Percentiles rank a stretch among this genome's conserved stretches.
Conservation (phyloP, 2,797 vertebrate species). For the Neosilurus mollespiculum region DNA sequence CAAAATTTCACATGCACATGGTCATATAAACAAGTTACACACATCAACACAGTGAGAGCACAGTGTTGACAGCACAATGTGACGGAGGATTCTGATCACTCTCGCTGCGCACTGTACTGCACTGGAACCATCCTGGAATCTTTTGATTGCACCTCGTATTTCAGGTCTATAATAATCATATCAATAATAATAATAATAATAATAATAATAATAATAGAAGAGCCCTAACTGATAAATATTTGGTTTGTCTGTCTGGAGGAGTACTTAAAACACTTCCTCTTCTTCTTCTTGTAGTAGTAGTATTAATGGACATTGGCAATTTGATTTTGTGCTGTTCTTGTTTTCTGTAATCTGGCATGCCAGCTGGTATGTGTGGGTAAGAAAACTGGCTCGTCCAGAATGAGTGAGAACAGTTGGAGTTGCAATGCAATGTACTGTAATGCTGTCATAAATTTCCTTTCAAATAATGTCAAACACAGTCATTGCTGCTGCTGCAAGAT, state of each 20-base stretch:
- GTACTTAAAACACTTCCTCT: not conserved
- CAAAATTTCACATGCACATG: no score
- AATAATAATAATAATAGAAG: not conserved
- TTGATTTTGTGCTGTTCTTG: not conserved
- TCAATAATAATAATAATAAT: no score
- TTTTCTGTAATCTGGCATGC: slow-evolving; percentile 7
- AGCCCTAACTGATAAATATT: not conserved
- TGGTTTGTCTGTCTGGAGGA: not conserved
- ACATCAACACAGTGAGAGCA: no score
- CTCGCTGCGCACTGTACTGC: no score
- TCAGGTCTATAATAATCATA: no score
- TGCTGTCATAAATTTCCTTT: not conserved
- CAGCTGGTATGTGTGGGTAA: slow-evolving; percentile 35
- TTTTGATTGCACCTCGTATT: no score
- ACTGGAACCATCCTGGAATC: no score
- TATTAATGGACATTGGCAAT: not conserved
- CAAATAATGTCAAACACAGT: not conserved
- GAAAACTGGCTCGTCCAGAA: slow-evolving; percentile 17
- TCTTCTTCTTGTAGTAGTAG: not conserved
- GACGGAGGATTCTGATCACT: no score
- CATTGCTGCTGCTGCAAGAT: not conserved
- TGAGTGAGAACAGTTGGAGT: slow-evolving; percentile 30
- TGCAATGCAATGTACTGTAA: slow-evolving; percentile 12
- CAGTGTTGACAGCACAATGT: no score
- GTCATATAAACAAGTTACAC: no score